These are phyloP conservation scores for Tokudaia muenninki DNA, from an alignment of 2,797 vertebrate species.

Conservation along the genomic window DNA sequence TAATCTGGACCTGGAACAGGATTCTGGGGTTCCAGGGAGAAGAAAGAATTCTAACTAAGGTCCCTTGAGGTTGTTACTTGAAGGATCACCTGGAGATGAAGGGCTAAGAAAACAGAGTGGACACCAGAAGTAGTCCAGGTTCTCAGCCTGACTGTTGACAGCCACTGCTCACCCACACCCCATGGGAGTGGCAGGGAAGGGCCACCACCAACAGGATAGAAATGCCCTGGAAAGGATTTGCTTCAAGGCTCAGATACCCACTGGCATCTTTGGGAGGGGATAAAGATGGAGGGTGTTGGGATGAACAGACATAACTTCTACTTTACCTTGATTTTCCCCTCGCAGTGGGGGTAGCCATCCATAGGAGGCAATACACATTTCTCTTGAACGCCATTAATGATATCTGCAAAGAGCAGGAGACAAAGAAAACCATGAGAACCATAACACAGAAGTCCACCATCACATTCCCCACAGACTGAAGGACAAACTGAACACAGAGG, in stretches of 20 bases:
- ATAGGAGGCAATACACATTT: slow-evolving; percentile 97
- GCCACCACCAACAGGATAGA: neutral
- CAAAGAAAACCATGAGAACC: slow-evolving; percentile 57
- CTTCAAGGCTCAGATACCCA: neutral
- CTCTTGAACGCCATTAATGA: slow-evolving; percentile 98
- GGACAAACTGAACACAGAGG: neutral
- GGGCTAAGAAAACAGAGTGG: neutral
- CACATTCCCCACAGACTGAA: neutral
- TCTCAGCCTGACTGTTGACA: neutral
- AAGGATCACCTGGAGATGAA: neutral
- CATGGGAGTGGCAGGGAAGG: neutral
- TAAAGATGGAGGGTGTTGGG: neutral
- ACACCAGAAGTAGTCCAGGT: neutral
- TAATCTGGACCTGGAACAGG: neutral
- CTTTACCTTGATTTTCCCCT: slow-evolving; percentile 97
- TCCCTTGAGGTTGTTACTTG: neutral
- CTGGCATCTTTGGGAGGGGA: neutral
- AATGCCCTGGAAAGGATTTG: neutral
- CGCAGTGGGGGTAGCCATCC: slow-evolving; percentile 99
- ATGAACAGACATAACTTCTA: neutral
- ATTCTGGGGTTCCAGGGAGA: neutral
- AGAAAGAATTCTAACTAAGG: neutral
- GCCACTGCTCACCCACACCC: neutral
- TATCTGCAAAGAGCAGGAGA: slow-evolving; percentile 91
- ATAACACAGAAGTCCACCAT: neutral